Conservation (phyloP, 2,888 invertebrate genomes). For the Eurois occulta region DNA sequence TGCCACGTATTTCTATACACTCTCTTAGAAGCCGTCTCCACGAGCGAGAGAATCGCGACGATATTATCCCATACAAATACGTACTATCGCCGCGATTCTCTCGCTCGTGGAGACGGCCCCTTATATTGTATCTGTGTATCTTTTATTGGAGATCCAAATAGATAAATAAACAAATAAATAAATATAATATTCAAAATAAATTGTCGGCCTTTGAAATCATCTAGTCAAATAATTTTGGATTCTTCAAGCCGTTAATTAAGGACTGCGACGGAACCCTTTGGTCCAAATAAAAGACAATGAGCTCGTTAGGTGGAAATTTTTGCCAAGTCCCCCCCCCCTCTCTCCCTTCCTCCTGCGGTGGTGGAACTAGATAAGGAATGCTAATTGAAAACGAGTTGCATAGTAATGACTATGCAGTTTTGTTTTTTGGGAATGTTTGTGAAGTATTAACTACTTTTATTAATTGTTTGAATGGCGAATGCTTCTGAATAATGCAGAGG, state of each 20-base stretch:
- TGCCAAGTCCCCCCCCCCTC: conserved; percentile 73
- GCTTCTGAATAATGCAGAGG: not conserved
- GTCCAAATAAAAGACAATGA: conserved; percentile 86
- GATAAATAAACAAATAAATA: no score
- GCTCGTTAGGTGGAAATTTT: conserved; percentile 82
- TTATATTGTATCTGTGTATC: no score
- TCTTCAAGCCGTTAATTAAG: conserved; percentile 56
- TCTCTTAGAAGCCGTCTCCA: no score
- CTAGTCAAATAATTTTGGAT: conserved; percentile 33
- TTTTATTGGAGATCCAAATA: no score
- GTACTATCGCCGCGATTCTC: no score
- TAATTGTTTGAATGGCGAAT: conserved; percentile 3
- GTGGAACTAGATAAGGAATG: conserved; percentile 78
- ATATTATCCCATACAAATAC: no score
- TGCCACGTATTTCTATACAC: no score
- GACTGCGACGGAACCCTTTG: conserved; percentile 76
- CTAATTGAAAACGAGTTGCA: conserved; percentile 81
- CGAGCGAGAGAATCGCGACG: no score
- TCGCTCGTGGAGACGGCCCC: no score
- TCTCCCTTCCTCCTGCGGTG: conserved; percentile 60
- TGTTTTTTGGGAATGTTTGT: conserved; percentile 39
- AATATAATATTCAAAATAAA: conserved; percentile 1
- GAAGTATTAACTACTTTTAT: conserved; percentile 32
- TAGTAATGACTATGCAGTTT: conserved; percentile 67
- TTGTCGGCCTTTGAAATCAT: conserved; percentile 10